These are phyloP conservation scores for Alauda arvensis DNA, from an alignment of 2,797 vertebrate genomes.

Conservation along the genomic window DNA sequence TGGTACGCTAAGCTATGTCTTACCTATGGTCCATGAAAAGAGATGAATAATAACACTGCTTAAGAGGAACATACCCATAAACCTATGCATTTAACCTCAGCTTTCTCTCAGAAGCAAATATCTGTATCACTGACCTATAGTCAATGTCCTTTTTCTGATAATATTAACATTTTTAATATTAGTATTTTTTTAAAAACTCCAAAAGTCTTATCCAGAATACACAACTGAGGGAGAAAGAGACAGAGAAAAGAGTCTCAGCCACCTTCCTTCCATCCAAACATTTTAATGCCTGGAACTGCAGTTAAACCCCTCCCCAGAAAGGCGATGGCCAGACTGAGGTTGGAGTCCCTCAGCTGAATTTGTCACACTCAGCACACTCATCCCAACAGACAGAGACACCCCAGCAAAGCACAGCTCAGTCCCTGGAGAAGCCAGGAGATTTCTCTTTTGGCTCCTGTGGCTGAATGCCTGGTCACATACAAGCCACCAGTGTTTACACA, in stretches of 20 bases:
- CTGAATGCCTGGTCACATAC: not conserved
- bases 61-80: not conserved
- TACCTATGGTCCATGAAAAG: not conserved
- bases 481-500: not conserved
- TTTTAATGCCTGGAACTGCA: not conserved
- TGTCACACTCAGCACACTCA: not conserved
- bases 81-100: not conserved
- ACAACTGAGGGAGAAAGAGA: not conserved
- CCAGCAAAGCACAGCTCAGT: accelerated
- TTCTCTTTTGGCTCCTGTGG: not conserved
- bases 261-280: not conserved
- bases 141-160: not conserved
- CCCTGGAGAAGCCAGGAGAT: not conserved
- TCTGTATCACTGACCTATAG: not conserved
- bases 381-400: not conserved
- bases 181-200: no score
- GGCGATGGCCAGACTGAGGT: accelerated
- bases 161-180: not conserved
- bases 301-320: not conserved
- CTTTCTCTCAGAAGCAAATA: not conserved
- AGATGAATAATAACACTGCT: not conserved
- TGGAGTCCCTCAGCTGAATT: not conserved
- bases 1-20: not conserved
- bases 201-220: not conserved
- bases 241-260: not conserved